These are phyloP conservation scores for Lagopus muta DNA, from an alignment of 2,113 vertebrate genomes.

Conservation along the genomic window DNA sequence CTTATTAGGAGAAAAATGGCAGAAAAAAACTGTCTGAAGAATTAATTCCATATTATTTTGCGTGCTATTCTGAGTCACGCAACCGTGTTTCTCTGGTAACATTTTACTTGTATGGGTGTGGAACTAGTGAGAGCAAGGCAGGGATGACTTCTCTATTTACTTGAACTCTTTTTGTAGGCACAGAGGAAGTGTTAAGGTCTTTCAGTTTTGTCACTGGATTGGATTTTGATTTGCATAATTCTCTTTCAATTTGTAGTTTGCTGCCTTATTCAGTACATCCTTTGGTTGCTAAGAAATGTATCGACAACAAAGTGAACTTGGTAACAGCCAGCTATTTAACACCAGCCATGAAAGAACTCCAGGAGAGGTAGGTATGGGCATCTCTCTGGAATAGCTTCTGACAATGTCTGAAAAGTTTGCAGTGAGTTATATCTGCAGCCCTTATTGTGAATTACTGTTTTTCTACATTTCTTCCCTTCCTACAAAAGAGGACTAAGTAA, in stretches of 20 bases:
- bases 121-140: neutral
- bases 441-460: neutral
- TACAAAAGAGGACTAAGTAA: neutral
- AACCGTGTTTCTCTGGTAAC: neutral
- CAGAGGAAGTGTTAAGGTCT: neutral
- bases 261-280: conserved; percentile 90
- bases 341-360: conserved; percentile 90
- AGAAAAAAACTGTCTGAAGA: neutral
- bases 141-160: neutral
- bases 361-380: conserved; percentile 82
- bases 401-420: neutral
- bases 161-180: neutral
- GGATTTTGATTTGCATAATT: conserved; percentile 27
- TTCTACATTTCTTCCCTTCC: neutral
- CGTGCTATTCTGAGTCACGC: neutral
- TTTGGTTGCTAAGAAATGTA: conserved; percentile 90
- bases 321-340: conserved; percentile 94
- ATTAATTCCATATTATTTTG: neutral
- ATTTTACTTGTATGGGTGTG: neutral
- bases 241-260: conserved; percentile 79
- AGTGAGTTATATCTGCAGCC: neutral
- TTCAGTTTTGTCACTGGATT: neutral
- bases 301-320: conserved; percentile 90
- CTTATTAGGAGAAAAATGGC: neutral
- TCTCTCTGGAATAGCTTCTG: neutral